Conservation (phyloP, 2,888 invertebrate species). For the Tromatobia lineatoria region DNA sequence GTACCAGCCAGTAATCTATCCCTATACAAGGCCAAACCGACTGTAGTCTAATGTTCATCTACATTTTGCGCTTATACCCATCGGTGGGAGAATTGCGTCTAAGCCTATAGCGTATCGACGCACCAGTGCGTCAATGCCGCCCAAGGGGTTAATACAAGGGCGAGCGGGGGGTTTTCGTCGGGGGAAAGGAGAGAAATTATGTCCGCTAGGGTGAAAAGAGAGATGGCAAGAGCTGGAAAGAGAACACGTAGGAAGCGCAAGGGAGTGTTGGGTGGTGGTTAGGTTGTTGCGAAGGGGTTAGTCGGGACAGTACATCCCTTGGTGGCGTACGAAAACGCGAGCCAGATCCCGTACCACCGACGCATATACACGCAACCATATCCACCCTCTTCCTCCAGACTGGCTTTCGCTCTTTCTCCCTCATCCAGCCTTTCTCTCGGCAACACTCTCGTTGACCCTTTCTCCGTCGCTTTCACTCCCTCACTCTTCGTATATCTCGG, state of each 20-base stretch:
- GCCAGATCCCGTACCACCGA: slow-evolving; percentile 49
- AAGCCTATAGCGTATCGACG: slow-evolving; percentile 34
- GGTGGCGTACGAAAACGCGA: slow-evolving; percentile 62
- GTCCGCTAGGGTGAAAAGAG: slow-evolving; percentile 64
- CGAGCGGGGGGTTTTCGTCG: slow-evolving; percentile 58
- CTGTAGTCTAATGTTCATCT: slow-evolving; percentile 78
- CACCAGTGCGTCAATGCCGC: slow-evolving; percentile 32
- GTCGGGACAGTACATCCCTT: slow-evolving; percentile 41
- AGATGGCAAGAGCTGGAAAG: slow-evolving; percentile 51
- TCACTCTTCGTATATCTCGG: slow-evolving; percentile 79
- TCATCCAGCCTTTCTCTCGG: slow-evolving; percentile 46
- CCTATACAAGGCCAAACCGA: slow-evolving; percentile 59
- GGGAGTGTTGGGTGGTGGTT: slow-evolving; percentile 35
- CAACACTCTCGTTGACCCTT: slow-evolving; percentile 52
- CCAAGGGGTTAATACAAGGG: slow-evolving; percentile 26
- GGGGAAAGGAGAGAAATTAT: slow-evolving; percentile 66
- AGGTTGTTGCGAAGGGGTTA: slow-evolving; percentile 66
- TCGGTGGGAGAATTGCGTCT: slow-evolving; percentile 29
- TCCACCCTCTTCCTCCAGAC: slow-evolving; percentile 54
- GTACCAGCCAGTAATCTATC: slow-evolving; percentile 38
- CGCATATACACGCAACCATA: slow-evolving; percentile 26
- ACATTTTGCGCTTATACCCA: slow-evolving; percentile 81
- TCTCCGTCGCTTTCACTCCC: slow-evolving; percentile 50
- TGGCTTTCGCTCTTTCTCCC: slow-evolving; percentile 59
- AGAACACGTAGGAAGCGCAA: slow-evolving; percentile 42